Evolutionary conservation across 1,140 invertebrate species (phyloP), one percentile per base, ranked within the genome.

Genomic region (Listronotus bonariensis): DNA sequence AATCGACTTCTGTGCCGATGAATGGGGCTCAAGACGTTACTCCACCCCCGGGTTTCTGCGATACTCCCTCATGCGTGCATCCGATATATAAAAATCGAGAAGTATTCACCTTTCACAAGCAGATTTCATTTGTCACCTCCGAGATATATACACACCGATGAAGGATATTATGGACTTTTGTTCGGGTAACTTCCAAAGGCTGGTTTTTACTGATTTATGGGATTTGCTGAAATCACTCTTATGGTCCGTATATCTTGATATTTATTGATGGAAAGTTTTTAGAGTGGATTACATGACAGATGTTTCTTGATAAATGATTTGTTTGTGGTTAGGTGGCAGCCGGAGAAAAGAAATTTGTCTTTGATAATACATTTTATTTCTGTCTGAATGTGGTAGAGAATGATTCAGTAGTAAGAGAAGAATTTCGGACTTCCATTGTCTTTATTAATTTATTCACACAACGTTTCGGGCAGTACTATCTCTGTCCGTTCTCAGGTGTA

Each of bases 101-200:
- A 74, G 69, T 74, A 70, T 75, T 74, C 76, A 76, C 76, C 76
- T 77, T 75, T 77, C 76, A 76, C 72, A 70, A 70, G 66, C 75
- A 77, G 76, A 73, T 71, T 77, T 71, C 76, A 77, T 77, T 77
- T 76, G 75, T 77, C 76, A 77, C 69, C 62, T 61, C 45, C 36
- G 57, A 59, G 57, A 59, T 59, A 59, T 59, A 59, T 57, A 57
- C 38, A 67, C 40, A 43, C 46, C 57, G 57, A 59, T 59, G 57
- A 59, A 59, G 57, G 57, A 59, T 48, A n/a, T n/a, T n/a, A 51
- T 36, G 55, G 66, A 48, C 66, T 68, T 68, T 68, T 68, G 66
- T 68, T 65, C 49, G 55, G 11, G 10, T 41, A 53, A 53, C 51
- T 53, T 53, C 26, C 8, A 48, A 52, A 52, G 51, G 12, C 38